These are phyloP conservation scores for Carpatolechia fugitivella DNA, from an alignment of 2,888 invertebrate species.

Conservation along the genomic window DNA sequence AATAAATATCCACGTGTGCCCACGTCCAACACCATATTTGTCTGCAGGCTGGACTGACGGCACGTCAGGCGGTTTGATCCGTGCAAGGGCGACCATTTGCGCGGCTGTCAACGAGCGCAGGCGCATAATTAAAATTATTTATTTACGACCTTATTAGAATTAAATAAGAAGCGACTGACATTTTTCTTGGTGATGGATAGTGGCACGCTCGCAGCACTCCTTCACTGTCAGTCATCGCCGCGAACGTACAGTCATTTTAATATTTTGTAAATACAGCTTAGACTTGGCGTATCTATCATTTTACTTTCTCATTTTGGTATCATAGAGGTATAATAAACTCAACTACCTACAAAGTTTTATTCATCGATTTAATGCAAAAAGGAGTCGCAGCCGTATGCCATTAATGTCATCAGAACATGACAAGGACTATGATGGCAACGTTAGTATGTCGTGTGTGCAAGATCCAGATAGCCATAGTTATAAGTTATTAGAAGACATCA, in stretches of 20 bases:
- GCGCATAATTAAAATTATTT: conserved; percentile 57
- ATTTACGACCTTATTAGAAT: conserved; percentile 53
- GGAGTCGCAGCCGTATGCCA: background rate
- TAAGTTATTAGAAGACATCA: background rate
- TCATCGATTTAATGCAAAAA: background rate
- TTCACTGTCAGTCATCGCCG: conserved; percentile 26
- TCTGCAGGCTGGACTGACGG: background rate
- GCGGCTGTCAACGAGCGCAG: conserved; percentile 38
- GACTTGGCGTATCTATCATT: background rate
- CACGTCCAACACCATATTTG: conserved; percentile 20
- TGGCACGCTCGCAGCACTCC: conserved; percentile 32
- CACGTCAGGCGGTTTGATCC: conserved; percentile 24
- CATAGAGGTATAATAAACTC: background rate
- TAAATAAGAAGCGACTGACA: conserved; percentile 42
- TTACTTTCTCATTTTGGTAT: background rate
- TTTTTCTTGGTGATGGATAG: conserved; percentile 42
- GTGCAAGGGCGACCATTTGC: conserved; percentile 39
- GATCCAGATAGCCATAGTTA: background rate
- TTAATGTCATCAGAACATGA: conserved; percentile 1
- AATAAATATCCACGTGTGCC: background rate
- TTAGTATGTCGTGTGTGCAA: background rate
- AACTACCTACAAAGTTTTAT: background rate
- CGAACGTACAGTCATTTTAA: conserved; percentile 14
- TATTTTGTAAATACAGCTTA: conserved; percentile 6
- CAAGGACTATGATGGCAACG: background rate